These are phyloP conservation scores for Poeciliopsis turrubarensis DNA, from an alignment of 2,113 vertebrate species.

Conservation along the genomic window DNA sequence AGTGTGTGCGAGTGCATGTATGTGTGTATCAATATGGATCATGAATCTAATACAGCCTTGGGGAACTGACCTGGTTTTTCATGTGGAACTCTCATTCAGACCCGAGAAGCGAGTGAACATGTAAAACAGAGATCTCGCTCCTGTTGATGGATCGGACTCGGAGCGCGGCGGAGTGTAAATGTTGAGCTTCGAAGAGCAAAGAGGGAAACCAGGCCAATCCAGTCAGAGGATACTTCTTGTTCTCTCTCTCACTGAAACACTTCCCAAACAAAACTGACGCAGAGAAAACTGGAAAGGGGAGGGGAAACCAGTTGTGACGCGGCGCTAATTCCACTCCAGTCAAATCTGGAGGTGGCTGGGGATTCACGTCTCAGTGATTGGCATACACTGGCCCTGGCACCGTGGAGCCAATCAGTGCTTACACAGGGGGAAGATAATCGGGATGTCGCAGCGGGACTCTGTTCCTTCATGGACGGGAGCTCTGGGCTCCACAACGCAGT, in stretches of 20 bases:
- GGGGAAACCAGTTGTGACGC: slow-evolving; percentile 32
- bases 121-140: slow-evolving; percentile 18
- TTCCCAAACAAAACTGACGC: slow-evolving; percentile 6
- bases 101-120: neutral
- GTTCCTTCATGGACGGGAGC: slow-evolving; percentile 22
- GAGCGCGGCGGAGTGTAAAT: slow-evolving; percentile 14
- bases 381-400: slow-evolving; percentile 44
- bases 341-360: slow-evolving; percentile 9
- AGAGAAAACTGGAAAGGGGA: neutral
- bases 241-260: slow-evolving; percentile 10
- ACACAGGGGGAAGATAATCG: slow-evolving; percentile 26
- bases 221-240: slow-evolving; percentile 20
- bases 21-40: slow-evolving; percentile 37
- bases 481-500: slow-evolving; percentile 20
- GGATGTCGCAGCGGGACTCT: slow-evolving; percentile 33
- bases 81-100: slow-evolving; percentile 14
- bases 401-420: slow-evolving; percentile 50
- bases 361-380: slow-evolving; percentile 47
- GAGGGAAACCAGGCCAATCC: neutral
- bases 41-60: slow-evolving; percentile 1
- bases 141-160: slow-evolving; percentile 13
- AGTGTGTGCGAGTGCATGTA: neutral
- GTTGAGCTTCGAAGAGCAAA: neutral
- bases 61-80: slow-evolving; percentile 49
- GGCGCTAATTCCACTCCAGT: slow-evolving; percentile 43